phyloP scores from a whole-genome alignment of 1,140 invertebrate species.

The Bombus confusus region DNA sequence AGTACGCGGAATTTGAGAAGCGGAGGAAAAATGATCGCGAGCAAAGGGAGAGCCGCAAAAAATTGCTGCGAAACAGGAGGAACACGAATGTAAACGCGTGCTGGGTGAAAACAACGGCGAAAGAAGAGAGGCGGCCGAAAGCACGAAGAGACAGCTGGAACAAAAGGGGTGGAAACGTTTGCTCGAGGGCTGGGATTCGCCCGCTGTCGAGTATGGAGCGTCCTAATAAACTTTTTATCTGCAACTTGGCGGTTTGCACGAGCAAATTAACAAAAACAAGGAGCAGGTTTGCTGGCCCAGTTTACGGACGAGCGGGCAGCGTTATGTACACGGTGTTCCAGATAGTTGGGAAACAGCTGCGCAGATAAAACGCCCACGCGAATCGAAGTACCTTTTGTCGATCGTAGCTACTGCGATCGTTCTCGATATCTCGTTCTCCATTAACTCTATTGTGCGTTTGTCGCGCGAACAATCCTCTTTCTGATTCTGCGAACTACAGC shows the following conservation, averaged over 20 bases:
- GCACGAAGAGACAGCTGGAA: neutral
- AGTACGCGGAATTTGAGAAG: neutral
- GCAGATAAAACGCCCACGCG: constrained; percentile 43
- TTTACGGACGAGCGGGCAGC: constrained; percentile 44
- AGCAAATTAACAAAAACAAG: constrained; percentile 56
- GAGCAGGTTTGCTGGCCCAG: constrained; percentile 36
- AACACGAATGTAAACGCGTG: neutral
- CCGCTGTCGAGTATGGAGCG: neutral
- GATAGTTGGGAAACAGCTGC: constrained; percentile 36
- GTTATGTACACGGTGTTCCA: constrained; percentile 1
- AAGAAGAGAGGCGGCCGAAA: neutral
- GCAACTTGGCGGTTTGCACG: constrained; percentile 44
- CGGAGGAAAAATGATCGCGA: neutral
- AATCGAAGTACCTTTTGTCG: constrained; percentile 25
- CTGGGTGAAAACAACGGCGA: neutral
- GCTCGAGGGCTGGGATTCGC: neutral
- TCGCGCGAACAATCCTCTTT: neutral
- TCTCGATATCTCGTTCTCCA: constrained; percentile 15
- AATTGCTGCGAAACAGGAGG: neutral
- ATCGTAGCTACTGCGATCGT: constrained; percentile 38
- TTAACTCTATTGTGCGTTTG: neutral
- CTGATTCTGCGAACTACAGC: neutral
- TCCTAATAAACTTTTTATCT: constrained; percentile 48
- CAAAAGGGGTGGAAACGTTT: neutral
- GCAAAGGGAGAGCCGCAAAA: too few relatives aligned